Percentiles rank a stretch among this genome's conserved stretches.
Conservation (phyloP, 2,888 invertebrate species). For the Ectemnius lituratus region DNA sequence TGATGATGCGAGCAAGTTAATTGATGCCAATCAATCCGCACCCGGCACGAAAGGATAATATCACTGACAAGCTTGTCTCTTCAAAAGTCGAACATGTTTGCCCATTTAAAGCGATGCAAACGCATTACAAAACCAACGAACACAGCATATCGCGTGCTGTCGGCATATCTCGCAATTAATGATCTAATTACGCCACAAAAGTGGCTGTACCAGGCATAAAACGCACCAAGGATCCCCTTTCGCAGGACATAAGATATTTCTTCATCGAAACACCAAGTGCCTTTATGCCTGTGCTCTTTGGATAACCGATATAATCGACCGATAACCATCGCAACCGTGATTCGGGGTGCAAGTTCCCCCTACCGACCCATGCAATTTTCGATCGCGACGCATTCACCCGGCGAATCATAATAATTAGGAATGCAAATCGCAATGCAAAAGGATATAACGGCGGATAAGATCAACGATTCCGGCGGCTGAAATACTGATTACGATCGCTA, state of each 20-base stretch:
- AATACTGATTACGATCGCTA: conserved; percentile 13
- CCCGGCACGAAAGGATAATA: neutral
- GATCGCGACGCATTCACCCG: conserved; percentile 2
- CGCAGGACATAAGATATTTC: conserved; percentile 30
- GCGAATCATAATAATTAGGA: conserved; percentile 36
- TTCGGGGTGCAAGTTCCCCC: conserved; percentile 30
- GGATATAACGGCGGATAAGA: conserved; percentile 29
- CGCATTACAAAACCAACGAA: neutral
- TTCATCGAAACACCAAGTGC: conserved; percentile 1
- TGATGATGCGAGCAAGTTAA: neutral
- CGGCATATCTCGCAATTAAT: conserved; percentile 34
- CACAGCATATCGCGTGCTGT: conserved; percentile 18
- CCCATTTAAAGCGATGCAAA: neutral
- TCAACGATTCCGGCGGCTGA: conserved; percentile 21
- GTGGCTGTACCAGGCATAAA: conserved; percentile 30
- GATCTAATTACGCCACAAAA: conserved; percentile 40
- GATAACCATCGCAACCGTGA: conserved; percentile 14
- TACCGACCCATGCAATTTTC: conserved; percentile 34
- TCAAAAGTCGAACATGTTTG: neutral
- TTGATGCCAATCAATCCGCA: neutral
- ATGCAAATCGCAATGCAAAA: conserved; percentile 39
- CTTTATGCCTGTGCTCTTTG: neutral
- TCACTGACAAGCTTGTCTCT: neutral
- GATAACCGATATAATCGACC: neutral
- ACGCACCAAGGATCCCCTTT: conserved; percentile 8